Base-by-base conservation (phyloP, 2,113 vertebrate genomes). In the Vanacampus margaritifer region DNA sequence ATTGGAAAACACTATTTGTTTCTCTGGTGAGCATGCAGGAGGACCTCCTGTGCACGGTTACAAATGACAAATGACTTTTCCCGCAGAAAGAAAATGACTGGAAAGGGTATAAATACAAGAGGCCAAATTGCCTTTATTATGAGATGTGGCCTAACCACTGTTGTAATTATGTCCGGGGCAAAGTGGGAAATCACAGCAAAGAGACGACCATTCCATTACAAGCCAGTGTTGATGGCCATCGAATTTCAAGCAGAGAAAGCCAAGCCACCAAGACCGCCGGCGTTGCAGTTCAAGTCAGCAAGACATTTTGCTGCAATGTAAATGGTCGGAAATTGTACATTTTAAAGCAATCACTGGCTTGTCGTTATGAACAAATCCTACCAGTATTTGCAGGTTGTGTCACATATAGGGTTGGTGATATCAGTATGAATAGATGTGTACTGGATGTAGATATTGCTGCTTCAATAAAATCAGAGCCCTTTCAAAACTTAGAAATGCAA, bases 1-100 rank as follows among this genome's bases (percentile, higher is more conserved):
- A 71, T 71, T 50, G 68, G 63, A 72, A 75, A 77, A 41, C 19
- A 56, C 19, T n/a, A 35, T 69, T 48, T 16, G 13, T 48, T 73
- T 72, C 65, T 72, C 69, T 32, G 50, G 46, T 51, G 39, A 24
- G 28, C 59, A 23, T 3, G 23, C 23, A 45, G n/a, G 59, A 62
- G n/a, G 59, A 62, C 59, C 59, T 23, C 59, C 37, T 43, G 59
- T 41, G 37, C 36, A 41, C 60, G 17, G 5, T 62, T 24, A 41
- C 60, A 62, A 62, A 62, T 62, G 60, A 62, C 60, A 45, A 43
- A 62, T 62, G 39, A 62, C 37, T 24, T 24, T 41, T 62, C n/a
- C 60, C 23, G 7, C n/a, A 62, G 60, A 62, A 62, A 62, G 60
- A 26, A 62, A 62, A 62, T 61, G 35, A 67, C n/a, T n/a, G 54